Conservation (phyloP, 2,888 invertebrate species). For the Sturmia bella region DNA sequence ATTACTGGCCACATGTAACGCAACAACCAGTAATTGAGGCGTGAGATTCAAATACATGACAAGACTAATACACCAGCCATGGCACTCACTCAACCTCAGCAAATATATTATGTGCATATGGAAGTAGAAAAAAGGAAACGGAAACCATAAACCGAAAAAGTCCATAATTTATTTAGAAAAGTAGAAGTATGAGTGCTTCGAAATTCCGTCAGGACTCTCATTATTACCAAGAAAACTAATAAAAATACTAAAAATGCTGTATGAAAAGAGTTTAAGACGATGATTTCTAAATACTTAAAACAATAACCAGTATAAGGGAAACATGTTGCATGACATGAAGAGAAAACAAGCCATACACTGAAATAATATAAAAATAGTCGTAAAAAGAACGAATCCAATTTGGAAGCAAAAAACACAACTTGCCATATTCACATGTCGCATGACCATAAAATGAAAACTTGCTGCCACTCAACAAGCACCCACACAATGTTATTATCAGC, state of each 20-base stretch:
- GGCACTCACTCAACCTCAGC: slow-evolving; percentile 5
- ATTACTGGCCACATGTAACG: slow-evolving; percentile 43
- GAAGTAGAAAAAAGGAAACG: slow-evolving; percentile 58
- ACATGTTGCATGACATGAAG: slow-evolving; percentile 49
- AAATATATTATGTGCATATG: neutral
- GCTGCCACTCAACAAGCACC: slow-evolving; percentile 42
- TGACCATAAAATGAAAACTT: slow-evolving; percentile 61
- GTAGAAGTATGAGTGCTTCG: neutral
- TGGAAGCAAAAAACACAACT: slow-evolving; percentile 42
- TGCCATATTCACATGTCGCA: slow-evolving; percentile 57
- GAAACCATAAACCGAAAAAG: slow-evolving; percentile 51
- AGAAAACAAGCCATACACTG: slow-evolving; percentile 13
- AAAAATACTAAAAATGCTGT: slow-evolving; percentile 56
- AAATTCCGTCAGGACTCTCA: neutral
- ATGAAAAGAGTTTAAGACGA: slow-evolving; percentile 36
- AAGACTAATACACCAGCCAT: slow-evolving; percentile 22
- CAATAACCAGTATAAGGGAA: slow-evolving; percentile 32
- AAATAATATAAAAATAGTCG: slow-evolving; percentile 35
- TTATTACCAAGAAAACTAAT: slow-evolving; percentile 43
- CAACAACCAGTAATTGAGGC: slow-evolving; percentile 61
- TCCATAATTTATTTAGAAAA: slow-evolving; percentile 49
- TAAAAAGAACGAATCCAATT: slow-evolving; percentile 33
- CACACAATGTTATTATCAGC: slow-evolving; percentile 32
- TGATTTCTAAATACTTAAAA: slow-evolving; percentile 26
- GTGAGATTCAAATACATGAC: slow-evolving; percentile 66